phyloP scores from a whole-genome alignment of 2,113 vertebrate species.

The Oreochromis tanganicae region DNA sequence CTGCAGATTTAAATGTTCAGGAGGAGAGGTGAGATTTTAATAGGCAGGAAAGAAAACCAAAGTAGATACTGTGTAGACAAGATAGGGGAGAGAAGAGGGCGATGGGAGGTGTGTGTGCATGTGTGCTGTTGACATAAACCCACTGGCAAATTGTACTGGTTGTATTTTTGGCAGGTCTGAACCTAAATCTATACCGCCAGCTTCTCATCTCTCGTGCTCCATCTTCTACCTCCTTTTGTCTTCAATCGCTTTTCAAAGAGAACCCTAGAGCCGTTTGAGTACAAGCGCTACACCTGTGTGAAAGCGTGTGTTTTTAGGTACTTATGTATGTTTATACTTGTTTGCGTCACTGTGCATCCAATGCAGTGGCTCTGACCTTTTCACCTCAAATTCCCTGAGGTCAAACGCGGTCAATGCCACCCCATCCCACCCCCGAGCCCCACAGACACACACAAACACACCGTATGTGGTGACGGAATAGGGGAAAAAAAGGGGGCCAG shows the following conservation, averaged over 20 bases:
- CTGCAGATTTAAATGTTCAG: background rate
- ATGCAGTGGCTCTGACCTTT: constrained; percentile 41
- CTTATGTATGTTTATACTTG: background rate
- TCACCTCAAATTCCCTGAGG: constrained; percentile 51
- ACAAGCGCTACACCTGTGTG: constrained; percentile 31
- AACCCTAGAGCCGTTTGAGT: constrained; percentile 49
- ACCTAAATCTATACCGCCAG: constrained; percentile 61
- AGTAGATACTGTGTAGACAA: background rate
- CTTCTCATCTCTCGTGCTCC: constrained; percentile 46
- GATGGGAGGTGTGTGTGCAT: background rate
- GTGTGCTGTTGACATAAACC: constrained; percentile 44
- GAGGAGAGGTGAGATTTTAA: background rate
- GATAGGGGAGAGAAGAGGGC: background rate
- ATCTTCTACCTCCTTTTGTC: constrained; percentile 41
- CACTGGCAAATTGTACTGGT: constrained; percentile 55
- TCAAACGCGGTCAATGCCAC: constrained; percentile 53
- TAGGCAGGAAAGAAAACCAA: background rate
- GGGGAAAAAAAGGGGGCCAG: background rate
- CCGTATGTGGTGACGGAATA: background rate
- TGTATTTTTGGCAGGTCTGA: constrained; percentile 66
- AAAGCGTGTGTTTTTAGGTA: background rate
- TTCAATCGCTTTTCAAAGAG: constrained; percentile 55
- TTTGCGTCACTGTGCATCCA: constrained; percentile 5
- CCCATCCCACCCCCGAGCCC: background rate
- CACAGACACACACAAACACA: background rate